These are phyloP conservation scores for Hycleus phaleratus DNA, from an alignment of 1,140 invertebrate species.

Conservation along the genomic window DNA sequence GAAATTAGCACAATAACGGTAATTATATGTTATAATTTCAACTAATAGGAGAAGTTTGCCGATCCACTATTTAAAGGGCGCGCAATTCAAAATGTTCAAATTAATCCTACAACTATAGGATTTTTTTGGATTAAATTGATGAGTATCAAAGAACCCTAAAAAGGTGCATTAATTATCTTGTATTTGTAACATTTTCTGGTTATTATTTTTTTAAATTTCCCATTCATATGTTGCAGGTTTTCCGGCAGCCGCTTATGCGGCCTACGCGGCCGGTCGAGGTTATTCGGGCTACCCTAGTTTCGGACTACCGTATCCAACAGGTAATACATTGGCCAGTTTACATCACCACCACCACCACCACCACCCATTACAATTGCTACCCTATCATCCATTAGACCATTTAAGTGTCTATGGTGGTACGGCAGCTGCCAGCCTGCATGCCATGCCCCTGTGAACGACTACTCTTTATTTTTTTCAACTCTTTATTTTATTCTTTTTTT, in stretches of 20 bases:
- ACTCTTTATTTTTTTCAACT: not conserved
- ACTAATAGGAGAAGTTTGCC: no score
- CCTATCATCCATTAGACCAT: slow-evolving; percentile 53
- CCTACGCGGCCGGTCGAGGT: slow-evolving; percentile 86
- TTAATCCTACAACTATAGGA: no score
- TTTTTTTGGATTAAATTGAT: no score
- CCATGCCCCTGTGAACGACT: slow-evolving; percentile 72
- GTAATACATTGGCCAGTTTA: slow-evolving; percentile 72
- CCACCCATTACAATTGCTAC: slow-evolving; percentile 44
- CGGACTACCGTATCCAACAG: slow-evolving; percentile 92
- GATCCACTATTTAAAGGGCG: no score
- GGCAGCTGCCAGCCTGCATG: slow-evolving; percentile 52
- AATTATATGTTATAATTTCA: no score
- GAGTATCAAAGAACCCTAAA: no score
- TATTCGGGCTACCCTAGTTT: slow-evolving; percentile 95
- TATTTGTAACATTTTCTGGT: slow-evolving; percentile 25
- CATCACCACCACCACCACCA: slow-evolving; percentile 53
- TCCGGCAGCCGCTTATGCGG: slow-evolving; percentile 84
- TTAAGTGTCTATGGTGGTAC: slow-evolving; percentile 50
- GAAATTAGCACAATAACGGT: no score
- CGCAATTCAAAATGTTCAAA: no score
- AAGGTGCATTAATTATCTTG: no score
- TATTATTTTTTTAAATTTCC: no score
- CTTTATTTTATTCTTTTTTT: not conserved
- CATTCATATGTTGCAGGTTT: slow-evolving; percentile 65